A percentile compares a stretch with the other conserved stretches of the same genome.
These are phyloP conservation scores for Microcebus jonahi DNA, from an alignment of 2,113 vertebrate genomes.

Conservation along the genomic window DNA sequence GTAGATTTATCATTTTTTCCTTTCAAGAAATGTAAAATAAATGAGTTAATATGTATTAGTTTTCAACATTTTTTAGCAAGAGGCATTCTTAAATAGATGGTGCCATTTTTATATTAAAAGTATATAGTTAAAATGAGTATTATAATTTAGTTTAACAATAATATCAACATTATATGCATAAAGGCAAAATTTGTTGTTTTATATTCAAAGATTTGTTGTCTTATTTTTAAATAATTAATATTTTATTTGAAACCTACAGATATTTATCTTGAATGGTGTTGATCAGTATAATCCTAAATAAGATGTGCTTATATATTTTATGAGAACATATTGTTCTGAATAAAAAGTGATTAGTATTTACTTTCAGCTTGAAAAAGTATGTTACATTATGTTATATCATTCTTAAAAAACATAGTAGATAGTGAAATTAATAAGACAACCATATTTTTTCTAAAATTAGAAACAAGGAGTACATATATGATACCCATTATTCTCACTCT, in stretches of 20 bases:
- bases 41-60: neutral
- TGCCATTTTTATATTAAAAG: neutral
- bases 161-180: neutral
- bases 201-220: neutral
- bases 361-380: neutral
- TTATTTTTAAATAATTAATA: neutral
- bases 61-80: neutral
- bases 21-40: neutral
- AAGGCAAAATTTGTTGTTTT: neutral
- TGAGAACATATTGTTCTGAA: neutral
- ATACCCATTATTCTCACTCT: neutral
- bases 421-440: neutral
- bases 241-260: conserved; percentile 37
- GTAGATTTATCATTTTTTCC: neutral
- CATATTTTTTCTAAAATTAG: neutral
- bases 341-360: neutral
- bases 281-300: conserved; percentile 39
- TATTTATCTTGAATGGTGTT: neutral
- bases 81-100: neutral
- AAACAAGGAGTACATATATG: neutral
- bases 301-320: neutral
- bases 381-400: neutral
- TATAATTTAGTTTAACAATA: neutral
- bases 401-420: neutral
- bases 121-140: neutral